Percentiles rank a stretch among this genome's conserved stretches.
Evolutionary conservation across 2,113 vertebrate genomes (phyloP).

Genomic region (Thryonomys swinderianus): DNA sequence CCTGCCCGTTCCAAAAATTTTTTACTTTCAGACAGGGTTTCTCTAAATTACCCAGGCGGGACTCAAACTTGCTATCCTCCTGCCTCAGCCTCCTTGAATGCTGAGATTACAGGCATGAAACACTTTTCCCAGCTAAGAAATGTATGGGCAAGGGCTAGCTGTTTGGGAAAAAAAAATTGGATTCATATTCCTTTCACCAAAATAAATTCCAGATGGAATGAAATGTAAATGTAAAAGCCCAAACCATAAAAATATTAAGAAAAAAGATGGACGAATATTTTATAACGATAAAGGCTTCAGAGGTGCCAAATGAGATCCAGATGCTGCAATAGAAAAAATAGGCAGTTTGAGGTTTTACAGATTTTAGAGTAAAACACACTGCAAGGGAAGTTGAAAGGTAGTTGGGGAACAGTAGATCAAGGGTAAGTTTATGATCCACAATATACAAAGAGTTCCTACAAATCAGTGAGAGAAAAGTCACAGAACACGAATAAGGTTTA

Average conservation of each 20-base stretch:
- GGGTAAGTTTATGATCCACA: neutral
- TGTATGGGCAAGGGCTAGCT: neutral
- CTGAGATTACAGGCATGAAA: neutral
- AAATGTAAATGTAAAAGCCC: conserved; percentile 58
- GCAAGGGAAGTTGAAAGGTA: conserved; percentile 12
- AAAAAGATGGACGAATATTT: conserved; percentile 60
- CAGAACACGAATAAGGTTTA: neutral
- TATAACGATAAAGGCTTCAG: conserved; percentile 40
- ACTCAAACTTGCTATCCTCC: neutral
- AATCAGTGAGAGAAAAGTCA: neutral
- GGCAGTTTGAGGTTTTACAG: conserved; percentile 48
- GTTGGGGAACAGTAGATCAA: neutral
- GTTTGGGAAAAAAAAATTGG: neutral
- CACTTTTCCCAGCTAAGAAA: neutral
- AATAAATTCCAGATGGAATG: conserved; percentile 71
- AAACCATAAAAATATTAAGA: conserved; percentile 66
- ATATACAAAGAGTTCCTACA: neutral
- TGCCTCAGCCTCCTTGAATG: neutral
- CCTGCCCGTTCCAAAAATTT: neutral
- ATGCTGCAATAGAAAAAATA: conserved; percentile 31
- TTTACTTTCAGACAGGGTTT: neutral
- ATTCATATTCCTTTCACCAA: conserved; percentile 45
- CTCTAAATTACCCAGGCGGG: neutral
- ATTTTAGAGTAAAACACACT: conserved; percentile 27
- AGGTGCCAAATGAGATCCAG: conserved; percentile 54